A percentile compares a stretch with the other conserved stretches of the same genome.
These are phyloP conservation scores for Lethocerus indicus DNA, from an alignment of 1,140 invertebrate genomes.

Conservation along the genomic window DNA sequence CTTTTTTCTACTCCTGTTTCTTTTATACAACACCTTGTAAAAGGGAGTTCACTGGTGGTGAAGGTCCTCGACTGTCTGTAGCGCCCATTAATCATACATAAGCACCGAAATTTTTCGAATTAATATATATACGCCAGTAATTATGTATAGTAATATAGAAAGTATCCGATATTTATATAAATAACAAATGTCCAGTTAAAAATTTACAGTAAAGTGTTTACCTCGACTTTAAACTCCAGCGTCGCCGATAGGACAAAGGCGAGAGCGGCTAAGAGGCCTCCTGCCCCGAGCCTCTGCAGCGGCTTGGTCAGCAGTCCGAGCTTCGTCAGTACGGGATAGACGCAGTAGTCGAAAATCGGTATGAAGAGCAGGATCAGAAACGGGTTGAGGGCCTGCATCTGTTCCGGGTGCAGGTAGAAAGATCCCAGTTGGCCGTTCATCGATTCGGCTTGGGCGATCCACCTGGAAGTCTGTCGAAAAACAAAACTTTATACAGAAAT, in stretches of 20 bases:
- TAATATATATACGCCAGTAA: too few species aligned
- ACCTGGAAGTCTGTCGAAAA: constrained; percentile 58
- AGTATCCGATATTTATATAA: too few species aligned
- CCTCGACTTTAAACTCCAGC: constrained; percentile 65
- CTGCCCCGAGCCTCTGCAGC: constrained; percentile 57
- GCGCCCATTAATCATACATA: too few species aligned
- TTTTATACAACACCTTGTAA: too few species aligned
- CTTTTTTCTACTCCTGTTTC: too few species aligned
- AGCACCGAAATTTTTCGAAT: too few species aligned
- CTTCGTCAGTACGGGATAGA: constrained; percentile 44
- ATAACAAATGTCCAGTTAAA: too few species aligned
- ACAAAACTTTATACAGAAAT: not conserved
- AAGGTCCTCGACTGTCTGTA: too few species aligned
- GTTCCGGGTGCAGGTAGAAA: constrained; percentile 63
- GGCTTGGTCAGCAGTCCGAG: constrained; percentile 36
- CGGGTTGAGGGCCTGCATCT: constrained; percentile 79
- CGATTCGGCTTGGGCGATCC: constrained; percentile 84
- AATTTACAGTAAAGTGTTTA: too few species aligned
- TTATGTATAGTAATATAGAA: too few species aligned
- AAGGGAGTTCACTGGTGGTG: too few species aligned
- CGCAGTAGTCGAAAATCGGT: constrained; percentile 59
- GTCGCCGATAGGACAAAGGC: constrained; percentile 82
- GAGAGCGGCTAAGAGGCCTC: constrained; percentile 63
- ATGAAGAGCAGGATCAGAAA: constrained; percentile 72
- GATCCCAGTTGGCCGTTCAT: constrained; percentile 70